phyloP scores from a whole-genome alignment of 2,113 vertebrate species.

The Perca fluviatilis region DNA sequence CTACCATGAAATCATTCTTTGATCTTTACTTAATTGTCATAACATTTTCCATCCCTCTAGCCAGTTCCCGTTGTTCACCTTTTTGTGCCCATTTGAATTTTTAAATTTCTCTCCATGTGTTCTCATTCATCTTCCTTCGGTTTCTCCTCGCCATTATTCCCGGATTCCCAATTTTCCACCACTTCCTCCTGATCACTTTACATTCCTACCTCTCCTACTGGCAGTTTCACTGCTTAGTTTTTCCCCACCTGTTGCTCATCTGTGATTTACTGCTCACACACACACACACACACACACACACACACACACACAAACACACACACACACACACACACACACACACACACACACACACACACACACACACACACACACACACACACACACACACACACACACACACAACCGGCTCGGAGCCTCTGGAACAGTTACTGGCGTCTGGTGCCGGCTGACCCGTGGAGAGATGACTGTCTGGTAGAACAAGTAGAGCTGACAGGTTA shows the following conservation, averaged over 20 bases:
- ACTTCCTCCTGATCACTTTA: slow-evolving; percentile 56
- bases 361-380: slow-evolving; percentile 24
- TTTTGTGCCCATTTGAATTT: slow-evolving; percentile 1
- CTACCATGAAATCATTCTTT: neutral
- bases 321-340: neutral
- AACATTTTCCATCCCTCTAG: neutral
- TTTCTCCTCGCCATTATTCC: slow-evolving; percentile 48
- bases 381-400: too few species aligned
- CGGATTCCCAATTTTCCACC: slow-evolving; percentile 57
- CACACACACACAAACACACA: neutral
- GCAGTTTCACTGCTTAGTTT: slow-evolving; percentile 29
- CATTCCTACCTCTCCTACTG: slow-evolving; percentile 29
- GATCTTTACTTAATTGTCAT: neutral
- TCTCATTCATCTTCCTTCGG: slow-evolving; percentile 64
- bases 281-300: slow-evolving; percentile 10
- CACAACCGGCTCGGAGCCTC: slow-evolving; percentile 47
- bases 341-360: slow-evolving; percentile 4
- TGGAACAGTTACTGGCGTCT: slow-evolving; percentile 44
- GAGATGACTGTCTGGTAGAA: slow-evolving; percentile 45
- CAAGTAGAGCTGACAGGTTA: slow-evolving; percentile 50
- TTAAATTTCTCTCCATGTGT: slow-evolving; percentile 36
- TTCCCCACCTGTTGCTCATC: slow-evolving; percentile 78
- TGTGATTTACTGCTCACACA: slow-evolving; percentile 62
- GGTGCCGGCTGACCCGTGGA: slow-evolving; percentile 51
- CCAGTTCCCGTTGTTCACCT: neutral